These are phyloP conservation scores for Nothobranchius furzeri DNA, from an alignment of 2,113 vertebrate species.

Conservation along the genomic window DNA sequence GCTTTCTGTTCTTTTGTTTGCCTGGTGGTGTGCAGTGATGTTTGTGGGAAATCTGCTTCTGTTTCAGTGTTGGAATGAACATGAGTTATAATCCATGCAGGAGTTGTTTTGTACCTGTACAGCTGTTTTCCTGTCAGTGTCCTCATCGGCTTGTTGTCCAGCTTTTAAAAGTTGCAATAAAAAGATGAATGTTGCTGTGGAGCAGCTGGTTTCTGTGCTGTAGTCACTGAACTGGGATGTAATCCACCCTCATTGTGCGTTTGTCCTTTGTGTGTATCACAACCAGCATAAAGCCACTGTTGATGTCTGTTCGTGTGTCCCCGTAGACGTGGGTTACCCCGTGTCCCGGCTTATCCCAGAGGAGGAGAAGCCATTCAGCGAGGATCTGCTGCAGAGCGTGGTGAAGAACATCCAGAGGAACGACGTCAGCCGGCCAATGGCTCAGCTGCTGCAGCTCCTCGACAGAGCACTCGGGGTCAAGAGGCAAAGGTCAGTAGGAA, in stretches of 20 bases:
- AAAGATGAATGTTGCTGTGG: too few relatives aligned
- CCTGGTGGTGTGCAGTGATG: conserved; percentile 30
- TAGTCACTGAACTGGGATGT: not conserved
- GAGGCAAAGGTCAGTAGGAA: conserved; percentile 86
- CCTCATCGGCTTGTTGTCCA: conserved; percentile 1
- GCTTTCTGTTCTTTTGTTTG: conserved; percentile 16
- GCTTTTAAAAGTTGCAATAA: not conserved
- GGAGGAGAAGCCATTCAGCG: conserved; percentile 86
- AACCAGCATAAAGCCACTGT: not conserved
- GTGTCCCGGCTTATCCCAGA: conserved; percentile 83
- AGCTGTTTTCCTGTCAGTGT: conserved; percentile 40
- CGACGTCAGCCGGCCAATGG: conserved; percentile 92
- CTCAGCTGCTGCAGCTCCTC: conserved; percentile 89
- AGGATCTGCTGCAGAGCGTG: conserved; percentile 89
- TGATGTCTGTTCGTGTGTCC: conserved; percentile 10
- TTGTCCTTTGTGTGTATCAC: not conserved
- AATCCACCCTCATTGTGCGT: conserved; percentile 5
- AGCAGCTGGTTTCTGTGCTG: not conserved
- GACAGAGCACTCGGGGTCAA: conserved; percentile 85
- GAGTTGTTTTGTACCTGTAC: conserved; percentile 30
- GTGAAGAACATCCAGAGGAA: conserved; percentile 97
- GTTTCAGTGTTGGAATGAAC: not conserved
- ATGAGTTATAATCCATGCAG: not conserved
- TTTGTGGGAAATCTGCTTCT: conserved; percentile 26
- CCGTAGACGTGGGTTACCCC: conserved; percentile 87